Evolutionary conservation across 2,888 invertebrate genomes (phyloP).

Genomic region (Pandemis heparana): DNA sequence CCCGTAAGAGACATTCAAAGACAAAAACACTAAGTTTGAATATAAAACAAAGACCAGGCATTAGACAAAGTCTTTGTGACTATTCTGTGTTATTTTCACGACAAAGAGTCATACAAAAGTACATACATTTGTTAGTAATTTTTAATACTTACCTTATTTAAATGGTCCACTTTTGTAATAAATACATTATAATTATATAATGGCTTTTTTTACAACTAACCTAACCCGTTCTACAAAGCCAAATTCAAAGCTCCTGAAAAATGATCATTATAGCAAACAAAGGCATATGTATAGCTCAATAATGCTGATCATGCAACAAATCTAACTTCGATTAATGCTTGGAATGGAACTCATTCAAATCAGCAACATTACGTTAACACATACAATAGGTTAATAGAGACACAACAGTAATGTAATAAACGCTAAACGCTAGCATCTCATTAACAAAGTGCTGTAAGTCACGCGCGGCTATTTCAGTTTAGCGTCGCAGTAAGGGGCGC

Average conservation of each 20-base stretch:
- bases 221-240: too few species aligned
- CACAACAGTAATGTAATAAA: background rate
- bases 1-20: background rate
- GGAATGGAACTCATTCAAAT: background rate
- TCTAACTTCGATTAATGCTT: background rate
- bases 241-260: too few species aligned
- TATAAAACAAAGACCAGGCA: background rate
- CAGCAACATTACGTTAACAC: background rate
- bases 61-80: background rate
- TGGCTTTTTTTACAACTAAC: too few species aligned
- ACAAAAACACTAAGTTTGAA: background rate
- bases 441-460: conserved; percentile 6
- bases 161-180: background rate
- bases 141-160: background rate
- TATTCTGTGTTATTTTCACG: background rate
- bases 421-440: background rate
- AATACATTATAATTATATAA: too few species aligned
- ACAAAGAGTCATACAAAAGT: too few species aligned
- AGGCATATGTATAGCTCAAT: too few species aligned
- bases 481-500: conserved; percentile 18
- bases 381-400: background rate
- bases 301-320: background rate
- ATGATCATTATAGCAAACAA: too few species aligned
- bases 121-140: background rate
- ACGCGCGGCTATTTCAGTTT: conserved; percentile 18